Percentiles rank a stretch among this genome's conserved stretches.
Evolutionary conservation across 2,797 vertebrate genomes (phyloP).

Genomic region (Squalus acanthias): DNA sequence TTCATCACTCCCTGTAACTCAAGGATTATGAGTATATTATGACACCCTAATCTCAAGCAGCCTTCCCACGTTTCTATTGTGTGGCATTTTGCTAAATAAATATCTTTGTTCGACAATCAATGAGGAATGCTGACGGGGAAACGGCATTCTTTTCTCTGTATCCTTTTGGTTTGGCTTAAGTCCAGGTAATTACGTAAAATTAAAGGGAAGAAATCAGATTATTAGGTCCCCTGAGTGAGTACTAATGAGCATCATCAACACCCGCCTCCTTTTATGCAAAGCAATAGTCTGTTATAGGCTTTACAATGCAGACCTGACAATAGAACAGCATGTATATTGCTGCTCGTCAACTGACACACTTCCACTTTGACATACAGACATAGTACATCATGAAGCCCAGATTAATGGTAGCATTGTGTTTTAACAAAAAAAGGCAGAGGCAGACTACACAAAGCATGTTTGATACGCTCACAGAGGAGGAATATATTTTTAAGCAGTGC

Average conservation of each 20-base stretch:
- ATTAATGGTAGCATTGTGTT: not conserved
- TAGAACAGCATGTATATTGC: not conserved
- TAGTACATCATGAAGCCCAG: not conserved
- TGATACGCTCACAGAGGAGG: not conserved
- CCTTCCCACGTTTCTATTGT: constrained; percentile 18
- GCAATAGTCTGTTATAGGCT: not conserved
- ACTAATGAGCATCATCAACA: constrained; percentile 19
- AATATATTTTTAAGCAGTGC: not conserved
- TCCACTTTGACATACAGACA: not conserved
- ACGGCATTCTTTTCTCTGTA: constrained; percentile 22
- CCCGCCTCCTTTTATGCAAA: not conserved
- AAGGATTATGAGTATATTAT: constrained; percentile 31
- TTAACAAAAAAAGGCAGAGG: not conserved
- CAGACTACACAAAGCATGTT: not conserved
- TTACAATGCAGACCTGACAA: constrained; percentile 7
- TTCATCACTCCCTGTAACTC: constrained; percentile 11
- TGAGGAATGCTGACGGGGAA: not conserved
- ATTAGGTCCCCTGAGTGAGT: constrained; percentile 20
- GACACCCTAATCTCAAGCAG: constrained; percentile 5
- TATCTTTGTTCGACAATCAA: not conserved
- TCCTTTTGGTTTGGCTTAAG: constrained; percentile 6
- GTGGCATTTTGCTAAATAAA: constrained; percentile 1
- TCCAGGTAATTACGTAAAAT: constrained; percentile 31
- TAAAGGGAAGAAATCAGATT: constrained; percentile 22
- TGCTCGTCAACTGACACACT: not conserved